Conservation (phyloP, 2,797 vertebrate species). For the Tokudaia tokunoshimensis region DNA sequence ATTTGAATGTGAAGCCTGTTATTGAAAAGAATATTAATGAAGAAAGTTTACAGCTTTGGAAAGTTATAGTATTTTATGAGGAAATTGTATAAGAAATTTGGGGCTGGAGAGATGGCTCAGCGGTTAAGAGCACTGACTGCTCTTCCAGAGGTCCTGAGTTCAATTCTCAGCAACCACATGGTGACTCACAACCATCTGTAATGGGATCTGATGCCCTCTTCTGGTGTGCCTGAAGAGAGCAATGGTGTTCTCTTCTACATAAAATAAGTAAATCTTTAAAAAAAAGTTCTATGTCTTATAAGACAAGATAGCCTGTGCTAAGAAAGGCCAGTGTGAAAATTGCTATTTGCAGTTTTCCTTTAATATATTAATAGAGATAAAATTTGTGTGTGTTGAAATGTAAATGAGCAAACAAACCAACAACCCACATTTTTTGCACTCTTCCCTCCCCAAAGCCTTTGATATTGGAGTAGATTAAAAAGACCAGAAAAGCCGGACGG, state of each 20-base stretch:
- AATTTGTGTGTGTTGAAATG: constrained; percentile 8
- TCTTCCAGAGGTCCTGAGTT: too few relatives aligned
- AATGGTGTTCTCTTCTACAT: too few relatives aligned
- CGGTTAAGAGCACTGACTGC: too few relatives aligned
- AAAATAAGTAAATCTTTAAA: too few relatives aligned
- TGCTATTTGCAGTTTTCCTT: neutral
- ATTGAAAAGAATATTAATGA: constrained; percentile 34
- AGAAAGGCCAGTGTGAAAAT: neutral
- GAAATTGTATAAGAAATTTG: neutral
- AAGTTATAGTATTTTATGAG: constrained; percentile 12
- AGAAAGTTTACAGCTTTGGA: constrained; percentile 23
- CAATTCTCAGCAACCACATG: too few relatives aligned
- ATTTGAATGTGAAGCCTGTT: neutral
- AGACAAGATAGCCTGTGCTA: neutral
- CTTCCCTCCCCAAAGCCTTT: neutral
- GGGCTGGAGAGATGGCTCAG: too few relatives aligned
- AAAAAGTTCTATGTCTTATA: neutral
- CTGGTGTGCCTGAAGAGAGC: too few relatives aligned
- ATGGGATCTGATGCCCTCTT: too few relatives aligned
- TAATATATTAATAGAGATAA: constrained; percentile 5
- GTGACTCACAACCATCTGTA: too few relatives aligned
- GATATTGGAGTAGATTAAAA: neutral
- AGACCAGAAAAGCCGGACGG: neutral
- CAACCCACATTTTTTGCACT: neutral
- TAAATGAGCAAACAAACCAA: neutral